A percentile compares a stretch with the other conserved stretches of the same genome.
Conservation (phyloP, 2,797 vertebrate genomes). For the Mionectes olivaceus region DNA sequence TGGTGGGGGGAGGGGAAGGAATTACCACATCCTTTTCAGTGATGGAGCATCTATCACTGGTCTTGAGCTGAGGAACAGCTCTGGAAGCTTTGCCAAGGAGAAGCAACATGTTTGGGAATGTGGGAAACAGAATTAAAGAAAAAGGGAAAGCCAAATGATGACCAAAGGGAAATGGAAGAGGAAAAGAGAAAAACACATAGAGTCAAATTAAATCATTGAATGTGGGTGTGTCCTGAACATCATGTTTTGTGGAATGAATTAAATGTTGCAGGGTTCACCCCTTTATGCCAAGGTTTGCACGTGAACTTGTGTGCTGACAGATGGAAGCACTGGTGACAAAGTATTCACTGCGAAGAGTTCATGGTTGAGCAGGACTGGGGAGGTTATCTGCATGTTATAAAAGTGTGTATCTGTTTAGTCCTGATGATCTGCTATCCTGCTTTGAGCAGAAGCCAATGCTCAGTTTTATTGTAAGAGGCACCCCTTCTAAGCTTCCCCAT, state of each 20-base stretch:
- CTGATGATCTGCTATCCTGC: constrained; percentile 51
- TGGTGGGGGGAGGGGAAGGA: not conserved
- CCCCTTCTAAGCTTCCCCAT: constrained; percentile 1
- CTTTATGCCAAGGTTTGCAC: not conserved
- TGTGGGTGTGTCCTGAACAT: not conserved
- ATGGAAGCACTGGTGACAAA: not conserved
- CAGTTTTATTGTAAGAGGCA: constrained; percentile 18
- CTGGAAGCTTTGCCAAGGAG: not conserved
- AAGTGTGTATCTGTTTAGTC: constrained; percentile 6
- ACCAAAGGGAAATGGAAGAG: constrained; percentile 38
- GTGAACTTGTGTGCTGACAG: not conserved
- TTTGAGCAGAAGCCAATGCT: not conserved
- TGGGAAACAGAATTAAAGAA: not conserved
- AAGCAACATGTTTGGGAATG: not conserved
- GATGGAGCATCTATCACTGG: not conserved
- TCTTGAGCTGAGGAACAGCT: not conserved
- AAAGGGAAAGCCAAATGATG: constrained; percentile 3
- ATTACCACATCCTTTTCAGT: not conserved
- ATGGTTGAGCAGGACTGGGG: not conserved
- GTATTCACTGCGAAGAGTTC: not conserved
- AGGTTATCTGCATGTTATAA: not conserved
- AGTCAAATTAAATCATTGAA: constrained; percentile 10
- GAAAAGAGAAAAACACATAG: not conserved
- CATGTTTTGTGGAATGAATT: not conserved
- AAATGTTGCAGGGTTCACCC: not conserved